Conservation (phyloP, 2,888 invertebrate species). For the Drosophila bunnanda region DNA sequence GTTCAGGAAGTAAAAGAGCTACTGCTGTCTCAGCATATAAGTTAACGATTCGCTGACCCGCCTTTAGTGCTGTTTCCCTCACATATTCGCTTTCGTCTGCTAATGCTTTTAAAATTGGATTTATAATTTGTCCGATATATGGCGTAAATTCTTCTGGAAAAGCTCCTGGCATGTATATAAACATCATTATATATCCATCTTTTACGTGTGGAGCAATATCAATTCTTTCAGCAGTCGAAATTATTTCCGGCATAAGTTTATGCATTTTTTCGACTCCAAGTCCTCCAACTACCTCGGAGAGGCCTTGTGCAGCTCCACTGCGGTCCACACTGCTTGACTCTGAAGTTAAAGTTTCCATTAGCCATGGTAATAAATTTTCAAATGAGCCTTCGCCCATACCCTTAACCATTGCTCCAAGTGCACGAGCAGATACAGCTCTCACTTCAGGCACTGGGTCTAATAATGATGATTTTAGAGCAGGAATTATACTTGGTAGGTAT, state of each 20-base stretch:
- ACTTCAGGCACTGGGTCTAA: slow-evolving; percentile 99
- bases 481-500: slow-evolving; percentile 97
- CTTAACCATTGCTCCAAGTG: slow-evolving; percentile 98
- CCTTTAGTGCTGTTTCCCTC: slow-evolving; percentile 97
- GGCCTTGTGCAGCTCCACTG: slow-evolving; percentile 97
- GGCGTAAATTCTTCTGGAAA: slow-evolving; percentile 98
- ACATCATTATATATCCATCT: slow-evolving; percentile 99
- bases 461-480: slow-evolving; percentile 97
- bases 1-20: slow-evolving; percentile 94
- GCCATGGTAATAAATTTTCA: slow-evolving; percentile 98
- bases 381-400: slow-evolving; percentile 98
- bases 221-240: slow-evolving; percentile 95
- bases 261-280: slow-evolving; percentile 97
- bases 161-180: slow-evolving; percentile 99
- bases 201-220: slow-evolving; percentile 98
- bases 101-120: slow-evolving; percentile 97
- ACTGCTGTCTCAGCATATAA: slow-evolving; percentile 98
- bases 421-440: slow-evolving; percentile 96
- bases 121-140: slow-evolving; percentile 98
- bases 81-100: slow-evolving; percentile 99
- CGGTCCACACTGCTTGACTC: slow-evolving; percentile 97
- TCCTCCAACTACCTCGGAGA: slow-evolving; percentile 98
- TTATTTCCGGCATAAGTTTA: slow-evolving; percentile 98
- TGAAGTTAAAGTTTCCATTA: slow-evolving; percentile 98
- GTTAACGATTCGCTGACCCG: slow-evolving; percentile 98